Percentiles rank a stretch among this genome's conserved stretches.
Evolutionary conservation across 1,140 invertebrate genomes (phyloP).

Genomic region (Drosophila santomea): DNA sequence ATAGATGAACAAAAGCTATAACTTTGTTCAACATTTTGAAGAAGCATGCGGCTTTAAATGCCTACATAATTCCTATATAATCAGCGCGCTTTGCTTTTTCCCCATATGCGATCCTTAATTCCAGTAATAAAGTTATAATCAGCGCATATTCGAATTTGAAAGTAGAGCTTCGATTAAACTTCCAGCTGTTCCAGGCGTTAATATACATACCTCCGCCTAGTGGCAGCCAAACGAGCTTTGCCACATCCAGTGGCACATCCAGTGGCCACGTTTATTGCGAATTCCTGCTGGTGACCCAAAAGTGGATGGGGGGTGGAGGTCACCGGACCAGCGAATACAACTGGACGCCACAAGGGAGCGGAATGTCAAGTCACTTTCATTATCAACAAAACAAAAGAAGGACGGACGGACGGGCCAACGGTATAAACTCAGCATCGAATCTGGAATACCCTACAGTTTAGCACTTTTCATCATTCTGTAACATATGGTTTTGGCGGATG

Average conservation of each 20-base stretch:
- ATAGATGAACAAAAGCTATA: too few relatives aligned
- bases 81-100: neutral
- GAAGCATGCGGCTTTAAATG: too few relatives aligned
- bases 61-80: too few relatives aligned
- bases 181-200: too few relatives aligned
- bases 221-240: too few relatives aligned
- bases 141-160: neutral
- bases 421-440: neutral
- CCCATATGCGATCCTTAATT: neutral
- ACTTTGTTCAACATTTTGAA: too few relatives aligned
- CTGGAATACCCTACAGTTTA: neutral
- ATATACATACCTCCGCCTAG: too few relatives aligned
- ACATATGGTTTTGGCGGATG: too few relatives aligned
- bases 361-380: conserved; percentile 34
- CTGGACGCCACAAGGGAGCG: conserved; percentile 12
- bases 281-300: conserved; percentile 11
- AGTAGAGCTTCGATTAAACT: too few relatives aligned
- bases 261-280: conserved; percentile 16
- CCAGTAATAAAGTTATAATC: neutral
- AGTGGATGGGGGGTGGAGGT: neutral
- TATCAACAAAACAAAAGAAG: conserved; percentile 34
- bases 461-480: too few relatives aligned
- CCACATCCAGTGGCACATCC: neutral
- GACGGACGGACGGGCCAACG: too few relatives aligned
- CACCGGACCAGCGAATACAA: conserved; percentile 5